phyloP scores from a whole-genome alignment of 2,113 vertebrate genomes.

The Oreotrochilus melanogaster region DNA sequence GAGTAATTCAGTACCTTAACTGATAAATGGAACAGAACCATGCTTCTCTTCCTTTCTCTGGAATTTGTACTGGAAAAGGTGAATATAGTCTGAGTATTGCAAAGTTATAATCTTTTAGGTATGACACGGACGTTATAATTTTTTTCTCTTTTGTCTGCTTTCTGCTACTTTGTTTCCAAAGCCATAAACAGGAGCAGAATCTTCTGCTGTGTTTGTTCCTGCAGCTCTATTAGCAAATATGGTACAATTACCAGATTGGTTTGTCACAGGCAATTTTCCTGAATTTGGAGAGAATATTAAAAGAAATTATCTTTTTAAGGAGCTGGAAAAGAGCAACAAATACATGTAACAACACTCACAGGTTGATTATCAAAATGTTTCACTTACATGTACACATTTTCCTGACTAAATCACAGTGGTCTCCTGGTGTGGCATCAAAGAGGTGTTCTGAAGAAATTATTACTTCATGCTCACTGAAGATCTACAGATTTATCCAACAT shows the following conservation, averaged over 20 bases:
- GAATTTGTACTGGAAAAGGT: constrained; percentile 14
- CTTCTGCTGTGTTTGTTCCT: neutral
- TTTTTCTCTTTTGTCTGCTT: neutral
- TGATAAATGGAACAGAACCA: neutral
- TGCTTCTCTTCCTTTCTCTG: neutral
- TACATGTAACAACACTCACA: neutral
- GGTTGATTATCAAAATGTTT: neutral
- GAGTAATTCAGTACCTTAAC: neutral
- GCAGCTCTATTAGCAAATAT: neutral
- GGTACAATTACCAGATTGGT: neutral
- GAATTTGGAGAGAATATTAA: neutral
- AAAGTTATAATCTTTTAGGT: neutral
- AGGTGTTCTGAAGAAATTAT: neutral
- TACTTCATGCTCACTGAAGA: neutral
- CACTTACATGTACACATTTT: neutral
- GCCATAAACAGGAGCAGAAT: neutral
- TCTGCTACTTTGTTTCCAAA: neutral
- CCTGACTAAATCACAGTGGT: neutral
- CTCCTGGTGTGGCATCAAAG: neutral
- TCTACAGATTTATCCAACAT: neutral
- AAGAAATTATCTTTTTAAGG: neutral
- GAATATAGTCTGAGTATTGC: neutral
- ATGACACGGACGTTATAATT: neutral
- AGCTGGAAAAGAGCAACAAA: neutral
- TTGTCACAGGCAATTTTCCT: neutral